A percentile compares a stretch with the other conserved stretches of the same genome.
Conservation (phyloP, 2,113 vertebrate genomes). For the Euleptes europaea region DNA sequence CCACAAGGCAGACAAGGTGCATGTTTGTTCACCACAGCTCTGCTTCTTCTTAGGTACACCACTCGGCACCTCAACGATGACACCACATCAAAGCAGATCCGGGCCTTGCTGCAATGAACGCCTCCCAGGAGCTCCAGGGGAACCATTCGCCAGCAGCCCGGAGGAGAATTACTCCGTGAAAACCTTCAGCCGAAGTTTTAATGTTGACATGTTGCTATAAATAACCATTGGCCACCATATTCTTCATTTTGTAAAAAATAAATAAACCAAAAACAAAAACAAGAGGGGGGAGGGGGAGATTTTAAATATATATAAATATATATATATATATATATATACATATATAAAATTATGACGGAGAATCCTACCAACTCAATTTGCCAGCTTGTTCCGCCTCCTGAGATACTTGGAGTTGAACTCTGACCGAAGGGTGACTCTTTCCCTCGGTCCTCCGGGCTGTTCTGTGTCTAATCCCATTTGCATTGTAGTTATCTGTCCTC, state of each 20-base stretch:
- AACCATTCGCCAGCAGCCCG: conserved; percentile 43
- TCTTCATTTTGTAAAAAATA: conserved; percentile 81
- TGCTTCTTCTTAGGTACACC: conserved; percentile 80
- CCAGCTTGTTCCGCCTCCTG: no score
- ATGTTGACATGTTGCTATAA: conserved; percentile 68
- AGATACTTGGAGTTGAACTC: not conserved
- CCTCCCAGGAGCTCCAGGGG: not conserved
- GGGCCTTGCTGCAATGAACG: conserved; percentile 89
- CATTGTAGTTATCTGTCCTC: not conserved
- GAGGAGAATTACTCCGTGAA: conserved; percentile 64
- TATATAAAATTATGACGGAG: not conserved
- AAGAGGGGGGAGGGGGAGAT: rapidly evolving
- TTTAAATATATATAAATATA: not conserved
- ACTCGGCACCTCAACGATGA: conserved; percentile 92
- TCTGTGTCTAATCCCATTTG: not conserved
- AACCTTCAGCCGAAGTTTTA: conserved; percentile 67
- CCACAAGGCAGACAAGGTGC: no score
- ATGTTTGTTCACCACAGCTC: not conserved
- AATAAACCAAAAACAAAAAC: conserved; percentile 8
- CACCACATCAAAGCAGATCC: conserved; percentile 94
- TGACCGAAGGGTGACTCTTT: not conserved
- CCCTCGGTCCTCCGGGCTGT: not conserved
- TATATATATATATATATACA: not conserved
- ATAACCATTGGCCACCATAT: conserved; percentile 77
- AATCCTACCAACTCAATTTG: not conserved